These are phyloP conservation scores for Dipodomys merriami DNA, from an alignment of 2,113 vertebrate species.

Conservation along the genomic window DNA sequence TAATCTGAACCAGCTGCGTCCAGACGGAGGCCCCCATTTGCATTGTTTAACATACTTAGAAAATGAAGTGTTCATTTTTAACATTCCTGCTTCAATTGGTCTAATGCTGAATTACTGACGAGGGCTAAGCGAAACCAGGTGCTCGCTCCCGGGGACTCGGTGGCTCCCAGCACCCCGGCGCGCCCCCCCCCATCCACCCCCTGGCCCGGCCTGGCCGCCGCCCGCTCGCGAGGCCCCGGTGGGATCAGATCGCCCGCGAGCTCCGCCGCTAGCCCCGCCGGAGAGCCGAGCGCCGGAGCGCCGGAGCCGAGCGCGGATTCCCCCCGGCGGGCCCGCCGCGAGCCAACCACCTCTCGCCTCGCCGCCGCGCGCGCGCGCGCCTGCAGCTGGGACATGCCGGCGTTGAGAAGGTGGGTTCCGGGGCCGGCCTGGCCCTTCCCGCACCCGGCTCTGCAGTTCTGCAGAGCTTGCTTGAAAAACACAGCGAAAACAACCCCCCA, in stretches of 20 bases:
- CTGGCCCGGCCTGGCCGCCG: conserved; percentile 68
- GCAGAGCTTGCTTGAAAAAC: too few relatives aligned
- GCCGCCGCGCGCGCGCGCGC: conserved; percentile 14
- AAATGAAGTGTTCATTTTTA: conserved; percentile 92
- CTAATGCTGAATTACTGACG: conserved; percentile 91
- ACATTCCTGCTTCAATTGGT: conserved; percentile 92
- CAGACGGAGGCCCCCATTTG: conserved; percentile 93
- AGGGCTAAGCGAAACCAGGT: conserved; percentile 93
- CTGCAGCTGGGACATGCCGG: conserved; percentile 85
- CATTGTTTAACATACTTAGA: conserved; percentile 95
- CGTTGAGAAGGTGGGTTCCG: conserved; percentile 85
- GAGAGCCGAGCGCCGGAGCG: background rate
- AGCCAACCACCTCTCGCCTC: conserved; percentile 38
- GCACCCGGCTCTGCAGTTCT: conserved; percentile 43
- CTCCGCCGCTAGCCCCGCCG: conserved; percentile 22
- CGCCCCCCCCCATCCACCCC: background rate
- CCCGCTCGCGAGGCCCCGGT: conserved; percentile 77
- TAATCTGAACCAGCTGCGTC: conserved; percentile 98
- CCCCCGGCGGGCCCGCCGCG: conserved; percentile 65
- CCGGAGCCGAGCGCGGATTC: conserved; percentile 74
- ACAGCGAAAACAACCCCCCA: background rate
- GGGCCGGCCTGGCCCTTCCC: conserved; percentile 62
- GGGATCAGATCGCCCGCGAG: conserved; percentile 80
- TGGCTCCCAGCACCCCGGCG: conserved; percentile 85
- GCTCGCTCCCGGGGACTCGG: conserved; percentile 87